A percentile compares a stretch with the other conserved stretches of the same genome.
Conservation (phyloP, 2,888 invertebrate species). For the Autographa pulchrina region DNA sequence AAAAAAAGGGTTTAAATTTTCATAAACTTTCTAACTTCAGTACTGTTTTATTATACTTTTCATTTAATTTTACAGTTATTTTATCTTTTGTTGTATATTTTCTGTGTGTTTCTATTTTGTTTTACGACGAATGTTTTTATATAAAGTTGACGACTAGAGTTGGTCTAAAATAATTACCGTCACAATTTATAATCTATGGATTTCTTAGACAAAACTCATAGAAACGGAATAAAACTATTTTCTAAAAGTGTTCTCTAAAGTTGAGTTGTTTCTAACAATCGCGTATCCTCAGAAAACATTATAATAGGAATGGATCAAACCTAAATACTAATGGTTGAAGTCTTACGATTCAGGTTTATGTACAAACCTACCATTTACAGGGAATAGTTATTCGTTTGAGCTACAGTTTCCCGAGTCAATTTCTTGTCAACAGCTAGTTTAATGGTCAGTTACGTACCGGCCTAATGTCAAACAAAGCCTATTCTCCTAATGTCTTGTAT, state of each 20-base stretch:
- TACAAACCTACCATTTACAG: background rate
- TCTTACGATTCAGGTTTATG: background rate
- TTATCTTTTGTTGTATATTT: background rate
- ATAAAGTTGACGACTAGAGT: background rate
- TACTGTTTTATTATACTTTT: background rate
- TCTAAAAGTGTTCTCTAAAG: too few species aligned
- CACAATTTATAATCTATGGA: too few species aligned
- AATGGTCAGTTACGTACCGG: conserved; percentile 20
- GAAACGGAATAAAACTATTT: too few species aligned
- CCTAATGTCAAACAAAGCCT: conserved; percentile 25
- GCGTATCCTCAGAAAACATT: too few species aligned
- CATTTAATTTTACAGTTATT: background rate
- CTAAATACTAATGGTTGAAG: too few species aligned
- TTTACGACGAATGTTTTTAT: background rate
- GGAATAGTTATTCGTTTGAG: background rate
- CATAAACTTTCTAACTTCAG: background rate
- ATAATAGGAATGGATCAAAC: too few species aligned
- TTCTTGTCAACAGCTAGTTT: conserved; percentile 5
- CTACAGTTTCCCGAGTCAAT: background rate
- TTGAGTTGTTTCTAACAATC: too few species aligned
- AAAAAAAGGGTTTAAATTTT: background rate
- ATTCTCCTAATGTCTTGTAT: conserved; percentile 49
- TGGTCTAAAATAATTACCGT: background rate
- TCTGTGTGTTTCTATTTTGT: background rate
- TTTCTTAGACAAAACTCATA: too few species aligned